These are phyloP conservation scores for Drosophila pseudotakahashii DNA, from an alignment of 2,888 invertebrate species.

Conservation along the genomic window DNA sequence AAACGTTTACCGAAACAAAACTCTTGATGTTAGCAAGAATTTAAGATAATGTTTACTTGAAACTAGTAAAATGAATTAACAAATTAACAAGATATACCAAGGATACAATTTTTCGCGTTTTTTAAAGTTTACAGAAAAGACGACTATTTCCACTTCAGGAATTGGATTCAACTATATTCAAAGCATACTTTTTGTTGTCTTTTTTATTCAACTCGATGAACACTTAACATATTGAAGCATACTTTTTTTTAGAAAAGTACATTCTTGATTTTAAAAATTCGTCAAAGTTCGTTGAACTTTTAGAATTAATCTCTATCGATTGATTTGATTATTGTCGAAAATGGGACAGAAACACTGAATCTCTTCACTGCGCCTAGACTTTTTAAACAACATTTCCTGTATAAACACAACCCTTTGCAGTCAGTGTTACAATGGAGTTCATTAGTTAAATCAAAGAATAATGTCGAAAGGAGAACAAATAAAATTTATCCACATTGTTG, in stretches of 20 bases:
- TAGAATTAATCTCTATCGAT: background rate
- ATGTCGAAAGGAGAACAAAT: conserved; percentile 37
- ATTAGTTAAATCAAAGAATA: conserved; percentile 49
- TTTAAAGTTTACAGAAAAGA: background rate
- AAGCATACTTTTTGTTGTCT: background rate
- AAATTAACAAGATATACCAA: conserved; percentile 11
- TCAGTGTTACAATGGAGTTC: conserved; percentile 56
- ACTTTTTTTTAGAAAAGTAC: background rate
- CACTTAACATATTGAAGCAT: background rate
- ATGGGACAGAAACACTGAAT: no score
- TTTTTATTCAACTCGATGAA: background rate
- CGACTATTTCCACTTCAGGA: background rate
- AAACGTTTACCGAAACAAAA: conserved; percentile 46
- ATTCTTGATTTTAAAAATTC: no score
- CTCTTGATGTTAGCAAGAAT: conserved; percentile 54
- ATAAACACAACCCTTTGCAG: background rate
- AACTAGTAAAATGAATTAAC: conserved; percentile 10
- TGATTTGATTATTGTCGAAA: no score
- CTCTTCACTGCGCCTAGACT: background rate
- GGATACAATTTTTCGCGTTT: background rate
- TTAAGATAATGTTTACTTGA: conserved; percentile 30
- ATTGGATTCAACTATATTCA: background rate
- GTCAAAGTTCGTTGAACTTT: no score
- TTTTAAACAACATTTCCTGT: background rate
- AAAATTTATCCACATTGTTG: conserved; percentile 76